Evolutionary conservation across 2,113 vertebrate species (phyloP), one percentile per base, ranked within the genome.

Genomic region (Halichoeres trimaculatus): DNA sequence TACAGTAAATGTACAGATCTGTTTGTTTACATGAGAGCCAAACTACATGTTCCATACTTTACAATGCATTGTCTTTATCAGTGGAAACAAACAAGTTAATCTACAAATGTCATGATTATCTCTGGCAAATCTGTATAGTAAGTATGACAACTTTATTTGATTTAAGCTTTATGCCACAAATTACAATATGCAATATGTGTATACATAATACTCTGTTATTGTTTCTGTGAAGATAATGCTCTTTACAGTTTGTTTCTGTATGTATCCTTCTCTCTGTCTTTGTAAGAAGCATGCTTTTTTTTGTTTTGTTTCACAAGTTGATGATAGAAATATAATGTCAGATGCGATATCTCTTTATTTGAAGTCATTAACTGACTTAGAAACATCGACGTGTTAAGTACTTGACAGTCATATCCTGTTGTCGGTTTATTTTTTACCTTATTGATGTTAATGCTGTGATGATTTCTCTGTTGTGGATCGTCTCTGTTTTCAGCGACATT

Each of bases 221-320:
- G 43, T 5, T 45, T 4, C 11, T 66, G 4, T 61, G 50, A 69
- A 23, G 67, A 70, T 85, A 62, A n/a, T 56, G 43, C 61, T 67
- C 13, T 71, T 58, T 38, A 34, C 1, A 38, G 51, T 36, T 75
- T 71, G 35, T 51, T 38, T 6, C 6, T 61, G 4, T 55, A 11
- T 34, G 45, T 56, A n/a, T 60, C 5, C 50, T 3, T 51, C 9
- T 69, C 26, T 43, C 8, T 76, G 2, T 57, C 4, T 53, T 30
- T 51, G 8, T 50, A 43, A 54, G 43, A 55, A 63, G 60, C 77
- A 60, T 69, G 20, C 61, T 17, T 57, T 85, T 43, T 0, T 50
- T 19, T 76, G 26, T 67, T 69, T 64, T 30, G 8, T 66, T 41
- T 51, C n/a, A 58, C 41, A 12, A 70, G 23, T 5, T 62, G 9